Evolutionary conservation across 1,140 invertebrate genomes (phyloP).

Genomic region (Nomia melanderi): DNA sequence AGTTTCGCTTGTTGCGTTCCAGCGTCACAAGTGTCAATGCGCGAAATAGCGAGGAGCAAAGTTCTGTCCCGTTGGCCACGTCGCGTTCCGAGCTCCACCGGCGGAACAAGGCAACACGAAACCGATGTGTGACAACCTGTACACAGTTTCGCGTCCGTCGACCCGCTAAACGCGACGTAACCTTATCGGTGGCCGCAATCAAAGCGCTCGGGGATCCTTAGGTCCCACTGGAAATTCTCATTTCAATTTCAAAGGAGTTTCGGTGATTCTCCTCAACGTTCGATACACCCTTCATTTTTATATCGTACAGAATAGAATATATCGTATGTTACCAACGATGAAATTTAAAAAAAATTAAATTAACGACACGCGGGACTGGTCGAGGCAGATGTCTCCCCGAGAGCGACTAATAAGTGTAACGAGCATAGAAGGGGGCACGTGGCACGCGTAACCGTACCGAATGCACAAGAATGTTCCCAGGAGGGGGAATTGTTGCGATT

Average conservation of each 20-base stretch:
- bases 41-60: not conserved
- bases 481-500: constrained; percentile 54
- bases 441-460: constrained; percentile 22
- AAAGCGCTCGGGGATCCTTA: too few species aligned
- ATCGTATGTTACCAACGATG: too few species aligned
- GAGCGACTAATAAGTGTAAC: constrained; percentile 12
- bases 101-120: constrained; percentile 7
- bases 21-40: not conserved
- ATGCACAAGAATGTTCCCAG: constrained; percentile 25
- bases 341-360: too few species aligned
- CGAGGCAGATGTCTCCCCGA: too few species aligned
- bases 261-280: too few species aligned
- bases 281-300: too few species aligned
- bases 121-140: constrained; percentile 8
- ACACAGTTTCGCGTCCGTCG: constrained; percentile 23
- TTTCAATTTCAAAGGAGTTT: too few species aligned
- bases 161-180: constrained; percentile 1
- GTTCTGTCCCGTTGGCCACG: not conserved
- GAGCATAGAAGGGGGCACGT: not conserved
- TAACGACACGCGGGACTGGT: too few species aligned
- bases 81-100: constrained; percentile 3
- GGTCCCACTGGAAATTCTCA: too few species aligned
- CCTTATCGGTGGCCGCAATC: not conserved
- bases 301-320: too few species aligned
- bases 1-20: not conserved